Evolutionary conservation across 2,113 vertebrate species (phyloP), one percentile per base, ranked within the genome.

Genomic region (Ictalurus furcatus): DNA sequence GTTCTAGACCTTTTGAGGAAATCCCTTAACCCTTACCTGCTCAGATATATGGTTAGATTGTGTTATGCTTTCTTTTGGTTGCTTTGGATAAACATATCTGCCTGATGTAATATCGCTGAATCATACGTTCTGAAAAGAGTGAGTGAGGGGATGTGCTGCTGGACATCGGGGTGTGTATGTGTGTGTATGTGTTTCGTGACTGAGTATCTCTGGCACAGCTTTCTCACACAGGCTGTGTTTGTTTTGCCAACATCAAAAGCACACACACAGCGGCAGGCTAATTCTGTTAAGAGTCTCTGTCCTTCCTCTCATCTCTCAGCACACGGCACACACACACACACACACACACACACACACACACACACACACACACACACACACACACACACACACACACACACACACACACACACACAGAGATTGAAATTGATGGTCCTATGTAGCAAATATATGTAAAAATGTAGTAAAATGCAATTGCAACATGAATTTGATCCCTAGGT

Each of bases 221-320:
- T 79, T 28, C 78, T 30, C 37, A 48, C 56, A 74, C 34, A 58
- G 87, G 37, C 59, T 61, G 30, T 40, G 74, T 89, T 91, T 91
- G 86, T 89, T 91, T 89, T 91, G 85, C 81, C 88, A 87, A 91
- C 88, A 84, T 48, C 48, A 85, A 79, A 76, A 71, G 12, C 65
- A 63, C 37, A 83, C 76, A 87, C 44, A 6, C 59, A 76, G 87
- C 4, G 48, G 28, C 86, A 54, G 44, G 48, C 56, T 83, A 76
- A 88, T 85, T 74, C 73, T 89, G 73, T 85, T 85, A 85, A 78
- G n/a, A 21, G 58, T 23, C 21, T 61, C 71, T 52, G 81, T 52
- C 81, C 71, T 73, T 61, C 87, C 21, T 48, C 37, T 30, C 16
- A 19, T 76, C 69, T 76, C 12, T 74, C 37, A 63, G 37, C 34